Base-by-base conservation (phyloP, 2,888 invertebrate species). In the Machimus atricapillus region DNA sequence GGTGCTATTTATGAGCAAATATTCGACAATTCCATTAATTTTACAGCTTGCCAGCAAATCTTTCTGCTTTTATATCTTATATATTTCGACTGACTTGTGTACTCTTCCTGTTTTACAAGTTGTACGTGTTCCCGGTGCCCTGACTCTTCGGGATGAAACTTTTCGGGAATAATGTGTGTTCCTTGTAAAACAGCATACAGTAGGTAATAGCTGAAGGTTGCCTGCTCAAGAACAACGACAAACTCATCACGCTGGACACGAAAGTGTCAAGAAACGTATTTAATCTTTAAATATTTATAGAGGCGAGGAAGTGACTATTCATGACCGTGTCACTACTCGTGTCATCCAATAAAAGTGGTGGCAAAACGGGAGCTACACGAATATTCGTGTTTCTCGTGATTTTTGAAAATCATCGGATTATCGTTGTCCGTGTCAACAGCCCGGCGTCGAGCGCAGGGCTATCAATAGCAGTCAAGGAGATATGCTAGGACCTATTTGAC, bases 41-140 rank as follows among this genome's bases (percentile, higher is more conserved):
- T 82, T 82, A 82, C 66, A 82, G 52, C 82, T 58, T 66, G 37
- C 82, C 5, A 66, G 40, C 82, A 82, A 82, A 66, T 82, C 82
- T 82, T 81, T 34, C 56, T 58, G 82, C 27, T 46, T 76, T 85
- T 86, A 58, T 86, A 34, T 46, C 52, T 40, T 16, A 46, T 77
- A 88, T 87, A 88, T 89, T 88, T 66, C 83, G 87, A 88, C 86
- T 88, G 88, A 79, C 46, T 87, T 88, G 78, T 89, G 89, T 89
- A 89, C 88, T 88, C 90, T 91, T 90, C 90, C 89, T 90, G 90
- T 90, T 90, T 90, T 90, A 91, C 90, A 91, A 89, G 90, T 89
- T 90, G 91, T 90, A 90, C 91, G 90, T 91, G 91, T 90, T 76
- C 40, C 76, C 76, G 8, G 88, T 88, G 86, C 76, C 88, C 87